Percentiles rank a stretch among this genome's conserved stretches.
Evolutionary conservation across 64 coral and sea anemone genomes (phyloP).

Genomic region (Porites australiensis): DNA sequence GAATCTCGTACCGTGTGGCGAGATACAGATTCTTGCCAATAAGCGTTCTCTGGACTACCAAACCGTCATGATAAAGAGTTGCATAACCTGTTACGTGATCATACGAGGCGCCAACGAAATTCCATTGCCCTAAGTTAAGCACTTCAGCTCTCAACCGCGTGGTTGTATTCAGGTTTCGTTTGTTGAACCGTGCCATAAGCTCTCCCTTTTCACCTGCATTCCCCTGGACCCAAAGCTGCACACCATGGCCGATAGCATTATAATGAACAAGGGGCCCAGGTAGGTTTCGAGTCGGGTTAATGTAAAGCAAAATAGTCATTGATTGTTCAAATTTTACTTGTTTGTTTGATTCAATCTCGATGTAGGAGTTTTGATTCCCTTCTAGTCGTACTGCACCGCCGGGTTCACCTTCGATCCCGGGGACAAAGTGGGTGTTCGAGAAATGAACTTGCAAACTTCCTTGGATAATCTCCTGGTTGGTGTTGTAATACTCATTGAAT

Average conservation of each 20-base stretch:
- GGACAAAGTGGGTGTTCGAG: background rate
- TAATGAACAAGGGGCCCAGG: conserved; percentile 75
- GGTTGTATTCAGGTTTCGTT: conserved; percentile 1
- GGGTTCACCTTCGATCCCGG: conserved; percentile 48
- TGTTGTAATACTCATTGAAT: conserved; percentile 43
- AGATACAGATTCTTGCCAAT: conserved; percentile 44
- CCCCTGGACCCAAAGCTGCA: conserved; percentile 53
- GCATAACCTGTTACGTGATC: conserved; percentile 66
- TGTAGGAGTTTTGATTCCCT: conserved; percentile 62
- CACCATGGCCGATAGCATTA: conserved; percentile 49
- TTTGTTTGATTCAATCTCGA: conserved; percentile 57
- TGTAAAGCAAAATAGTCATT: conserved; percentile 63
- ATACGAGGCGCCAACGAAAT: conserved; percentile 75
- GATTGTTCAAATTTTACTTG: conserved; percentile 44
- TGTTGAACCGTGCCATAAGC: conserved; percentile 52
- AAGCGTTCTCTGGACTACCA: conserved; percentile 1
- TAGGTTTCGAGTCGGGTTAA: conserved; percentile 37
- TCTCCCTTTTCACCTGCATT: background rate
- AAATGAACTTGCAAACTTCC: conserved; percentile 24
- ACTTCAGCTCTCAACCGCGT: background rate
- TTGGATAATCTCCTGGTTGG: conserved; percentile 44
- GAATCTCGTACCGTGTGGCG: conserved; percentile 55
- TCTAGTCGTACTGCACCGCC: conserved; percentile 44
- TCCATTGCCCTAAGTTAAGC: conserved; percentile 57
- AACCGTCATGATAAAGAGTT: conserved; percentile 64